Evolutionary conservation across 2,113 vertebrate species (phyloP).

Genomic region (Genyomyrus donnyi): DNA sequence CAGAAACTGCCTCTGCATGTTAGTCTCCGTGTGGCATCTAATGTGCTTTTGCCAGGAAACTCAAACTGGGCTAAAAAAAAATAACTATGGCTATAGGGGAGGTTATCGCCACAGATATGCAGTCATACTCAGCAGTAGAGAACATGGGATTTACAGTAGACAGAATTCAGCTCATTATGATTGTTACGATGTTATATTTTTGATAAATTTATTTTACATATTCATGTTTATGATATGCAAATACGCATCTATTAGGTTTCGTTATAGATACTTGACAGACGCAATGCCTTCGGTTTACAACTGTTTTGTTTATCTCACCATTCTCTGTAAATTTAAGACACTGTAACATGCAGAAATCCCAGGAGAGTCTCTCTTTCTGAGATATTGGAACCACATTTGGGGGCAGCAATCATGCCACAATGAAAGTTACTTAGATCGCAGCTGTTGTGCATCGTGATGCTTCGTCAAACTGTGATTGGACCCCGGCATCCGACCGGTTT

Average conservation of each 20-base stretch:
- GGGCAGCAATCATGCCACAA: neutral
- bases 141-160: neutral
- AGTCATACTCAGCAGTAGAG: neutral
- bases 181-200: neutral
- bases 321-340: neutral
- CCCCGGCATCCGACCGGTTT: neutral
- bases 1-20: neutral
- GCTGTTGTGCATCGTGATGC: neutral
- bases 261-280: neutral
- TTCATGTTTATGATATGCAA: neutral
- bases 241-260: neutral
- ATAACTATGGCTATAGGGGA: neutral
- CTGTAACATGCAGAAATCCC: neutral
- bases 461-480: neutral
- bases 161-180: neutral
- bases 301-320: neutral
- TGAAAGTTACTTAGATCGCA: neutral
- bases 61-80: too few species aligned
- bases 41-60: neutral
- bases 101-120: neutral
- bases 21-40: neutral
- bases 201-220: neutral
- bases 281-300: neutral
- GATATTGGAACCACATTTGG: neutral
- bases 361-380: neutral